phyloP scores from a whole-genome alignment of 2,888 invertebrate genomes.

The Pseudoips prasinana region DNA sequence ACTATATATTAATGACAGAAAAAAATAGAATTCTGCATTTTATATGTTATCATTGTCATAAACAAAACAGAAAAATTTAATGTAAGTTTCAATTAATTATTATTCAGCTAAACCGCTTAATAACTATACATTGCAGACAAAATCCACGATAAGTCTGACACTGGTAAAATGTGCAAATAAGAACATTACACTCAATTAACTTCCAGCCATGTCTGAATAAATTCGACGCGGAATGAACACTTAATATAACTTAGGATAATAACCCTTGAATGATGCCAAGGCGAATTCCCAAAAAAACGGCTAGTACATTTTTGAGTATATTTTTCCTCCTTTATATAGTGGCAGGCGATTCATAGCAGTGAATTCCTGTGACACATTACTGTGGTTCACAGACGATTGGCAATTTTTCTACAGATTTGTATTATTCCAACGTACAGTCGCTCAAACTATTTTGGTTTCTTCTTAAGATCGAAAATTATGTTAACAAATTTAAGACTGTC shows the following conservation, averaged over 20 bases:
- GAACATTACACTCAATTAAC: constrained; percentile 38
- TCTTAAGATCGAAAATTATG: constrained; percentile 31
- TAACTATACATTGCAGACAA: too few species aligned
- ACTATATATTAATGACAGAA: too few species aligned
- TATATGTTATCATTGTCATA: too few species aligned
- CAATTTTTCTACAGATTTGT: constrained; percentile 32
- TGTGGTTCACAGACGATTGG: constrained; percentile 30
- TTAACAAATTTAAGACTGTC: constrained; percentile 1
- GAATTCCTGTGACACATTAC: constrained; percentile 37
- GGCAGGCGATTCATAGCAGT: constrained; percentile 31
- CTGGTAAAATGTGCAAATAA: constrained; percentile 34
- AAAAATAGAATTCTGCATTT: too few species aligned
- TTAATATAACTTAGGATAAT: constrained; percentile 29
- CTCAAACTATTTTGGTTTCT: too few species aligned
- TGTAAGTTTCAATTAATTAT: too few species aligned
- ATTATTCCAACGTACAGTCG: constrained; percentile 15
- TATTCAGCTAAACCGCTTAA: too few species aligned
- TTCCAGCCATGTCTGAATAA: constrained; percentile 23
- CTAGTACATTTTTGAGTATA: constrained; percentile 29
- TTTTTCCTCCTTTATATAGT: constrained; percentile 33
- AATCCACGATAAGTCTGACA: neutral
- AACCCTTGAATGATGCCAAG: constrained; percentile 30
- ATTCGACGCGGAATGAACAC: constrained; percentile 31
- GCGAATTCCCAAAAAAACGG: constrained; percentile 29
- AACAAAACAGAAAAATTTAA: too few species aligned